Evolutionary conservation across 2,113 vertebrate genomes (phyloP), one percentile per base, ranked within the genome.

Genomic region (Oncorhynchus tshawytscha): DNA sequence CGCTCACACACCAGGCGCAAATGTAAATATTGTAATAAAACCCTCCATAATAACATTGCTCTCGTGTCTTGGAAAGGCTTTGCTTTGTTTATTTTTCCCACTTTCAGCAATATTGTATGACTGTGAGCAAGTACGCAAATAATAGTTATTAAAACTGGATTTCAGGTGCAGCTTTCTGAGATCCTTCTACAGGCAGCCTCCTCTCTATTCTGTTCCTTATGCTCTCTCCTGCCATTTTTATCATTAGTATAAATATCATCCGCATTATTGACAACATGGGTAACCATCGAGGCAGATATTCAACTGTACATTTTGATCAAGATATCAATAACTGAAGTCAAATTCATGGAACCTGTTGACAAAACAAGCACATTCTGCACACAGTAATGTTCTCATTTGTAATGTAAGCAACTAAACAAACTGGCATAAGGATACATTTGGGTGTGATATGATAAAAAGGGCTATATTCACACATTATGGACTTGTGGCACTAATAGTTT

Each of bases 1-100:
- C 91, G 84, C 89, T 87, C 89, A 89, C 88, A 88, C 86, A 88
- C 84, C 74, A 87, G 82, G 85, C 87, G 81, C 78, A 91, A 92
- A 93, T 92, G 93, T 92, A 94, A 94, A 93, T 92, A 93, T 92
- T 92, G 89, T 90, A 93, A 94, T 90, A 91, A 92, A 90, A 87
- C 79, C 88, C 81, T 81, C 78, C 72, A 49, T 90, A 91, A 93
- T 91, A 88, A 81, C 82, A 91, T 90, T 73, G 84, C 84, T 88
- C 86, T 78, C 45, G 82, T 82, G 83, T 77, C 60, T 71, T 81
- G 69, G 67, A 87, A 65, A 77, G 76, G 54, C 80, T 87, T 71
- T 78, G 78, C 76, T 85, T 80, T 85, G 80, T 86, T 79, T 85
- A 83, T 87, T 89, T 80, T 86, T 76, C 67, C 67, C 62, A 81